These are phyloP conservation scores for Tapirus indicus DNA, from an alignment of 2,797 vertebrate genomes.

Conservation along the genomic window DNA sequence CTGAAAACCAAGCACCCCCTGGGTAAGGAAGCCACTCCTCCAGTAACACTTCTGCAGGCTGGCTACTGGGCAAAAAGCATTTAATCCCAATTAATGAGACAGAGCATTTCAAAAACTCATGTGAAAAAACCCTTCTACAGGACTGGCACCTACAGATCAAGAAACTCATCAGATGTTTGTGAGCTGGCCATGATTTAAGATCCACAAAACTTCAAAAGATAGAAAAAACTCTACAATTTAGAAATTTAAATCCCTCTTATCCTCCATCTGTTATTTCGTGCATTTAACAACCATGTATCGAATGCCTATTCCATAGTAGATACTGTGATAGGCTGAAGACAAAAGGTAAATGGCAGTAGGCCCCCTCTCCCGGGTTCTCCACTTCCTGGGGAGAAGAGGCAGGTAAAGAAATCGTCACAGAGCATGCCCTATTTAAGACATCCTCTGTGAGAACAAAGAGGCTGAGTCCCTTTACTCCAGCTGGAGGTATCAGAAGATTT, in stretches of 20 bases:
- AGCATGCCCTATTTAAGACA: background rate
- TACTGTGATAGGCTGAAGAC: background rate
- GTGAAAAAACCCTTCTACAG: background rate
- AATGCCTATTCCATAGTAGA: background rate
- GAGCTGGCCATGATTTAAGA: background rate
- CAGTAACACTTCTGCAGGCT: background rate
- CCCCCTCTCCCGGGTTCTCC: background rate
- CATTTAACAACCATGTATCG: background rate
- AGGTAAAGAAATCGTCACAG: background rate
- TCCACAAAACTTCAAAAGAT: slow-evolving; percentile 30
- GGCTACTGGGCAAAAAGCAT: background rate
- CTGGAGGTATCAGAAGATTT: background rate
- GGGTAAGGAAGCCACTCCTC: background rate
- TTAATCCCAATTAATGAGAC: background rate
- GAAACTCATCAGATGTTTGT: background rate
- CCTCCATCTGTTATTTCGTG: background rate
- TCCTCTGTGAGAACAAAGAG: background rate
- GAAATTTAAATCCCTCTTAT: background rate
- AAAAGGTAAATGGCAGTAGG: background rate
- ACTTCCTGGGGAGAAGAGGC: background rate
- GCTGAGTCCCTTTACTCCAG: background rate
- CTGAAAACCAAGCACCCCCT: background rate
- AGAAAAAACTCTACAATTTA: background rate
- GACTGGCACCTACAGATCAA: background rate
- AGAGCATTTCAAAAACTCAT: background rate